phyloP scores from a whole-genome alignment of 2,113 vertebrate genomes.

The Trogon surrucura region DNA sequence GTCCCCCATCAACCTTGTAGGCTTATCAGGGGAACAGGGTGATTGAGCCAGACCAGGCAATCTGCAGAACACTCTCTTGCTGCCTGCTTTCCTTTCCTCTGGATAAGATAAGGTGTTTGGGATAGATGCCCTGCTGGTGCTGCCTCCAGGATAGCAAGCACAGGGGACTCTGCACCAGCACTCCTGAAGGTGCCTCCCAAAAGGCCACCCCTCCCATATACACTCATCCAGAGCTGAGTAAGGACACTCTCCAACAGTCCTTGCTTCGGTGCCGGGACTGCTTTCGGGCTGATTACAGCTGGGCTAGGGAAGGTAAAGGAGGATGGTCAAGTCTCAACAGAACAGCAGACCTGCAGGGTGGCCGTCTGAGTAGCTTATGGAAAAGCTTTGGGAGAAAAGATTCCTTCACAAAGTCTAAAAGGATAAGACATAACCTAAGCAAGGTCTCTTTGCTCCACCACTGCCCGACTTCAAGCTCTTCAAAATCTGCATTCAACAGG shows the following conservation, averaged over 20 bases:
- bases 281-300: background rate
- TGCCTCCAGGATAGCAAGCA: rapidly evolving
- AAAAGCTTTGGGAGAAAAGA: background rate
- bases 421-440: background rate
- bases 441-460: background rate
- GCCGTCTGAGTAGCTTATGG: background rate
- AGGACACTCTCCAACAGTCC: background rate
- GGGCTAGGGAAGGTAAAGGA: background rate
- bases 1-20: background rate
- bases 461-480: background rate
- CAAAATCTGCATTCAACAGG: background rate
- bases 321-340: background rate
- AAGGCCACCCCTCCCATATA: background rate
- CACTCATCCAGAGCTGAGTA: background rate
- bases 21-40: background rate
- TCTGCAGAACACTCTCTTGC: background rate
- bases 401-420: background rate
- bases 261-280: background rate
- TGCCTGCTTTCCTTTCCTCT: background rate
- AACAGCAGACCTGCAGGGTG: background rate
- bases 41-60: background rate
- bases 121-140: background rate
- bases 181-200: background rate
- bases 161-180: background rate
- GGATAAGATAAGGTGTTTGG: background rate